These are phyloP conservation scores for Chloroceryle aenea DNA, from an alignment of 2,113 vertebrate genomes.

Conservation along the genomic window DNA sequence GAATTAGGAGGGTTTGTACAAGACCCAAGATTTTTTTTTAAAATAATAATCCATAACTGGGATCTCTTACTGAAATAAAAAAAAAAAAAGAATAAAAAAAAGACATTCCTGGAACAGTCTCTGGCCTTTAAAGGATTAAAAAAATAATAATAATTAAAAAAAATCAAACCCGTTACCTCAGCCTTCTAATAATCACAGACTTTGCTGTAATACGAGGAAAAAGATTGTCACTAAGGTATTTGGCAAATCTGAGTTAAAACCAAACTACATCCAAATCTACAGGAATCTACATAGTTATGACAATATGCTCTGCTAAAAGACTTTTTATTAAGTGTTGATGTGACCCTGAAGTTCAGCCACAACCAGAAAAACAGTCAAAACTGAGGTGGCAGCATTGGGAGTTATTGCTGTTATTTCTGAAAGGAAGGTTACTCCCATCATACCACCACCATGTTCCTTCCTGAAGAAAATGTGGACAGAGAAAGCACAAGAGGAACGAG, in stretches of 20 bases:
- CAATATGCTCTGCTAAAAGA: neutral
- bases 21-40: neutral
- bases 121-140: neutral
- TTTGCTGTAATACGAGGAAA: neutral
- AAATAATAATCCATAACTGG: neutral
- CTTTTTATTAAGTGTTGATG: neutral
- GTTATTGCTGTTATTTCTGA: neutral
- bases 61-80: neutral
- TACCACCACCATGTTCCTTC: accelerated
- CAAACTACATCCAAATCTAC: neutral
- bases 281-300: neutral
- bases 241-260: slow-evolving; percentile 7
- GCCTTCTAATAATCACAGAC: neutral
- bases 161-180: neutral
- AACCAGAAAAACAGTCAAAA: neutral
- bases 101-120: neutral
- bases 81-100: neutral
- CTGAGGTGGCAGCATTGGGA: neutral
- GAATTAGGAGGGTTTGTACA: neutral
- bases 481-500: neutral
- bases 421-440: neutral
- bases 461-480: accelerated
- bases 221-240: neutral
- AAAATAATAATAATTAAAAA: neutral
- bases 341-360: neutral